Conservation (phyloP, 2,888 invertebrate species). For the Eucriotettix oculatus region DNA sequence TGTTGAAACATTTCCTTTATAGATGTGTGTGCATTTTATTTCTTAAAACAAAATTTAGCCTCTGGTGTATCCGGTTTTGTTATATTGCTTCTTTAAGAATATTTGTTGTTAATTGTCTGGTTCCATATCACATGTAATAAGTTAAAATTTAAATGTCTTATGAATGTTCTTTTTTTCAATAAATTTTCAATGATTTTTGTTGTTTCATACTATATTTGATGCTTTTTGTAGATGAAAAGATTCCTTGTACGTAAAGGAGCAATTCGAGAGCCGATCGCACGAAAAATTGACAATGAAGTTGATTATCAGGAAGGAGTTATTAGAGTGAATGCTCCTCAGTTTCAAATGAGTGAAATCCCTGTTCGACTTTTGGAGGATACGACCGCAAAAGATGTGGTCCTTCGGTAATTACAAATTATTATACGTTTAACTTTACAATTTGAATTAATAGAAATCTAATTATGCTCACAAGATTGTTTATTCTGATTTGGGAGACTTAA, state of each 20-base stretch:
- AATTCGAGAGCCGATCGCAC: constrained; percentile 16
- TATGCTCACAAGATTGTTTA: no score
- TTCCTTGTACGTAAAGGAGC: constrained; percentile 17
- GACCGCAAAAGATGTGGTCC: constrained; percentile 31
- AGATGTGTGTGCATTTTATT: no score
- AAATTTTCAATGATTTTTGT: neutral
- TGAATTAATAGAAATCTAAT: no score
- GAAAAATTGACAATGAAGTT: constrained; percentile 21
- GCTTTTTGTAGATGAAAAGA: constrained; percentile 16
- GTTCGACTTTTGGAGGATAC: constrained; percentile 25
- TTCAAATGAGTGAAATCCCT: constrained; percentile 21
- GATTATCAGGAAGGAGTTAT: constrained; percentile 20
- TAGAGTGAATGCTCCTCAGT: constrained; percentile 23
- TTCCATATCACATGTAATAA: no score
- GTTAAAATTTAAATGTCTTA: neutral
- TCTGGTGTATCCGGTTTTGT: no score
- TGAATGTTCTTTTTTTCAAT: constrained; percentile 6
- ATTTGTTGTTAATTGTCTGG: no score
- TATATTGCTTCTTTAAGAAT: no score
- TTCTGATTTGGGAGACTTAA: no score
- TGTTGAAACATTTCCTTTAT: no score
- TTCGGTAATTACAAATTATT: constrained; percentile 20
- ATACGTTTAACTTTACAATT: no score
- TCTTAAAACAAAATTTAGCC: no score
- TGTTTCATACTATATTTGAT: neutral